A percentile compares a stretch with the other conserved stretches of the same genome.
phyloP scores from a whole-genome alignment of 2,113 vertebrate species.

The Natator depressus region DNA sequence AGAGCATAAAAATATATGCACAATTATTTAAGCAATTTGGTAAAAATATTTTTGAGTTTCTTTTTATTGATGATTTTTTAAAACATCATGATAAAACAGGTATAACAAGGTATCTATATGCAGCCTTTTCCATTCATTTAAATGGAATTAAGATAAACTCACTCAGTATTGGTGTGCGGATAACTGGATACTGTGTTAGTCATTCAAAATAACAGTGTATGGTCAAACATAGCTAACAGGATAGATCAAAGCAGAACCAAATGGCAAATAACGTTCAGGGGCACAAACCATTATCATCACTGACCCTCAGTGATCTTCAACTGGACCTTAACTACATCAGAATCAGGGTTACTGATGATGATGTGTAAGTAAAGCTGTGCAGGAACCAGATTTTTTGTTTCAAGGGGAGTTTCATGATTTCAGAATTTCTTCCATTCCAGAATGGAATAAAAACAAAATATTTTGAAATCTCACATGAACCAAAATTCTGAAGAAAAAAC shows the following conservation, averaged over 20 bases:
- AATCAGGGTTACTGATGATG: not conserved
- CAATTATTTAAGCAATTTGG: not conserved
- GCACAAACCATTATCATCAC: not conserved
- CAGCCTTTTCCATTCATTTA: too few species aligned
- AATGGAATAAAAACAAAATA: not conserved
- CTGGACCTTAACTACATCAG: not conserved
- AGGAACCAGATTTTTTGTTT: not conserved
- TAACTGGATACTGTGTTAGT: not conserved
- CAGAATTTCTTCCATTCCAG: not conserved
- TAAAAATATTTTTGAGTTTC: not conserved
- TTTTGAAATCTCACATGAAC: not conserved
- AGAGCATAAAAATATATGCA: not conserved
- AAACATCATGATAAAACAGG: not conserved
- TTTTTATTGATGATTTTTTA: not conserved
- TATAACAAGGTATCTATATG: not conserved
- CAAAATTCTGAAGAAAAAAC: not conserved
- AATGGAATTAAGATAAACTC: too few species aligned
- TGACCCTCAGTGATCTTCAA: not conserved
- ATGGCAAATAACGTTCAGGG: not conserved
- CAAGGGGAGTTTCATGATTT: not conserved
- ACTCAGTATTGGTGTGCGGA: accelerated
- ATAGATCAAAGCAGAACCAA: not conserved
- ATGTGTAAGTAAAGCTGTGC: not conserved
- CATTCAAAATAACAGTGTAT: not conserved
- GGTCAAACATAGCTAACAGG: not conserved